Evolutionary conservation across 2,888 invertebrate species (phyloP).

Genomic region (Aleiodes alternator): DNA sequence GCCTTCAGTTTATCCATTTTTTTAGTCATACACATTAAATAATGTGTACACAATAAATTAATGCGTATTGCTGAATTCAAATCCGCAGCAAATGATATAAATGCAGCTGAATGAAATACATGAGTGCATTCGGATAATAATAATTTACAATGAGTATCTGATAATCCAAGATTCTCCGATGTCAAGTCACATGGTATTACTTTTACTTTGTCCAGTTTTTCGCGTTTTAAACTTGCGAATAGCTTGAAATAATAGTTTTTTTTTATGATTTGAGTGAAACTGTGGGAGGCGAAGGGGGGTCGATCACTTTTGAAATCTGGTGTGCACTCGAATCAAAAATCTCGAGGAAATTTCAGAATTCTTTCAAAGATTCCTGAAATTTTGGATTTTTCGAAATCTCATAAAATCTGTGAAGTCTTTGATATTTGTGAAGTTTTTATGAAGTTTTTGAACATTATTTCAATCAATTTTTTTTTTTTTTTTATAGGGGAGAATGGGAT

Average conservation of each 20-base stretch:
- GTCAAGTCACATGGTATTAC: slow-evolving; percentile 75
- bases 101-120: slow-evolving; percentile 81
- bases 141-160: slow-evolving; percentile 68
- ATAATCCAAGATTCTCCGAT: slow-evolving; percentile 70
- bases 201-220: slow-evolving; percentile 73
- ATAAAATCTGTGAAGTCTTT: no score
- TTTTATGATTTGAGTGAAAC: neutral
- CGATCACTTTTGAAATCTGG: no score
- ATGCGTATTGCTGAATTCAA: slow-evolving; percentile 78
- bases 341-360: no score
- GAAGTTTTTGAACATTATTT: no score
- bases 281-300: no score
- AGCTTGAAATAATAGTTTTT: slow-evolving; percentile 49
- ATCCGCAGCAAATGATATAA: slow-evolving; percentile 79
- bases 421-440: no score
- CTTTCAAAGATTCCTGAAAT: no score
- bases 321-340: no score
- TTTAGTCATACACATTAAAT: slow-evolving; percentile 74
- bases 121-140: slow-evolving; percentile 66
- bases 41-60: slow-evolving; percentile 79
- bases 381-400: no score
- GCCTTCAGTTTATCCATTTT: slow-evolving; percentile 65
- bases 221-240: slow-evolving; percentile 60
- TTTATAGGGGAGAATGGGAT: no score
- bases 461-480: no score